Percentiles rank a stretch among this genome's conserved stretches.
Evolutionary conservation across 2,113 vertebrate species (phyloP).

Genomic region (Oophaga pumilio): DNA sequence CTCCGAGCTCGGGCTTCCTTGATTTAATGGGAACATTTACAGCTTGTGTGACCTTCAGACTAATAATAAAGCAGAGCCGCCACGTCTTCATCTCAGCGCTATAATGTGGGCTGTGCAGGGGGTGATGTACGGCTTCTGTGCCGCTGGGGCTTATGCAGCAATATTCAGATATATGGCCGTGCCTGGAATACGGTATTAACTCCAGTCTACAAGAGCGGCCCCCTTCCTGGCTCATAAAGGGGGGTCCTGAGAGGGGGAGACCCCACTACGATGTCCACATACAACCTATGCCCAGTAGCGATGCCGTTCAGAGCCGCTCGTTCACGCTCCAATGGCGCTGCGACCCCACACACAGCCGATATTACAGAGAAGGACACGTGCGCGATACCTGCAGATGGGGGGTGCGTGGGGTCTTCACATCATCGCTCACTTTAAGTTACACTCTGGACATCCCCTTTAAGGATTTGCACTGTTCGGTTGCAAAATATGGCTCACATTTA

Average conservation of each 20-base stretch:
- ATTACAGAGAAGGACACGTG: no score
- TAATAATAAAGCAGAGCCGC: slow-evolving; percentile 10
- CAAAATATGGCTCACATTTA: not conserved
- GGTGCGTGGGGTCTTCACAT: no score
- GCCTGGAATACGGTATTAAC: no score
- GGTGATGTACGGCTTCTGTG: not conserved
- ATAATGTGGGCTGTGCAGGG: not conserved
- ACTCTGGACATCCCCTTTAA: not conserved
- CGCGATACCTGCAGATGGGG: no score
- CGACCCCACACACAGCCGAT: no score
- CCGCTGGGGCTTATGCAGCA: not conserved
- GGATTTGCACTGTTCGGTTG: not conserved
- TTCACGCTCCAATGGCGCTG: no score
- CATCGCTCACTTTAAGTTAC: no score
- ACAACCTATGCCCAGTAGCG: no score
- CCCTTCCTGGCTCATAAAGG: not conserved
- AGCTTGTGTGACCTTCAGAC: slow-evolving; percentile 17
- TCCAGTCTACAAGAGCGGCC: no score
- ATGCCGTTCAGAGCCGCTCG: no score
- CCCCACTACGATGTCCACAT: no score
- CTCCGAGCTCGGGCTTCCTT: slow-evolving; percentile 7
- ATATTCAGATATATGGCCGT: no score
- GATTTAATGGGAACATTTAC: slow-evolving; percentile 21
- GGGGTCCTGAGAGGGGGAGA: not conserved
- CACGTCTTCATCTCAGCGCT: not conserved